Conservation (phyloP, 2,113 vertebrate species). For the Crypturellus undulatus region DNA sequence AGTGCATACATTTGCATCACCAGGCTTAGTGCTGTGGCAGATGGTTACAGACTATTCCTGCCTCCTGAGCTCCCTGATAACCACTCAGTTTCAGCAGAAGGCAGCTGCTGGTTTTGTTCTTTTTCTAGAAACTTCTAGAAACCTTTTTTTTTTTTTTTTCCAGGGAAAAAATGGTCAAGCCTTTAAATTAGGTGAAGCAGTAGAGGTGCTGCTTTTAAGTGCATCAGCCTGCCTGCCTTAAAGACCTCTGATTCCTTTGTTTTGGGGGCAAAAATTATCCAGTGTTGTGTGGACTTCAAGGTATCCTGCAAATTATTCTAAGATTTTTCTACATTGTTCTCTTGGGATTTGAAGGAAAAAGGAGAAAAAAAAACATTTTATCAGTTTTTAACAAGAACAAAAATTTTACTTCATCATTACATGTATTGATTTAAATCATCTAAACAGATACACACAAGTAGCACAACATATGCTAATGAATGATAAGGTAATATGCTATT, state of each 20-base stretch:
- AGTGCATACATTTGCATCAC: fast-evolving
- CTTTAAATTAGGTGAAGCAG: background rate
- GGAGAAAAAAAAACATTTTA: background rate
- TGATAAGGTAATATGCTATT: fast-evolving
- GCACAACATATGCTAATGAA: background rate
- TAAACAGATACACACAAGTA: background rate
- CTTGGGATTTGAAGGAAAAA: background rate
- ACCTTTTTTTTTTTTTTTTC: background rate
- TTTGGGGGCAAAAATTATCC: background rate
- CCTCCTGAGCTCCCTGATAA: background rate
- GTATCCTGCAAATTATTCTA: background rate
- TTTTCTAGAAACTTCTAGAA: background rate
- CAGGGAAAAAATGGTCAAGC: background rate
- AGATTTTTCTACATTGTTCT: background rate
- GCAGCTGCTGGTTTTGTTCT: background rate
- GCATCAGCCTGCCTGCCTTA: background rate
- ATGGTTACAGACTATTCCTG: background rate
- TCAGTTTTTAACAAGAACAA: background rate
- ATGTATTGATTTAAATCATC: background rate
- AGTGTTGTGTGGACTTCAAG: background rate
- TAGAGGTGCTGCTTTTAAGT: fast-evolving
- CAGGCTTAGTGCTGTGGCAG: background rate
- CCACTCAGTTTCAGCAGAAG: background rate
- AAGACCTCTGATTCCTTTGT: background rate
- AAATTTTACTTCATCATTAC: background rate